Base-by-base conservation (phyloP, 2,797 vertebrate species). In the Micropoecilia bifurca region DNA sequence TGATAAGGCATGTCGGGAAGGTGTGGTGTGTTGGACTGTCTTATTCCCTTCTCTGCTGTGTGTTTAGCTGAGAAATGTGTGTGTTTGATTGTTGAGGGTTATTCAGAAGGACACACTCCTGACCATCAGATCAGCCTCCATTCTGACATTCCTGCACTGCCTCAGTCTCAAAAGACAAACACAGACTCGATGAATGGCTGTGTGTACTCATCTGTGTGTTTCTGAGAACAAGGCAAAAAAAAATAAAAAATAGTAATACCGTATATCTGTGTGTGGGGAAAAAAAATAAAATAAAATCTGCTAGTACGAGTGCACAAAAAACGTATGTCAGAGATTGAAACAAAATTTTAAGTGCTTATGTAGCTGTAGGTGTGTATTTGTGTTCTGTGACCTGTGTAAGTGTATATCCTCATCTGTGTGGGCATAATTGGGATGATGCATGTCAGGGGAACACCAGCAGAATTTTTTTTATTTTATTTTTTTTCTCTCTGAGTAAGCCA, bases 131-230 rank as follows among this genome's bases (percentile, higher is more conserved):
- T 95, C 93, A 92, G 88, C 86, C 91, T 90, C 83, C 85, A 87
- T 92, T 92, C 91, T 93, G 88, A 94, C 94, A 95, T 94, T 93
- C 92, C 93, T 92, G 87, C 89, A 93, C 89, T 91, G 91, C 88
- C 85, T 87, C 86, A 79, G 82, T 89, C 87, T 86, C 82, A 81
- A 87, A 92, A 92, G 88, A 90, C 84, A 87, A 89, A 82, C 79
- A 77, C 74, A 55, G 86, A 81, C 90, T 93, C 84, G 83, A 78
- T 77, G 47, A 83, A 81, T 76, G 77, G 33, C 41, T 73, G 41
- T 76, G 59, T 43, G 12, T 75, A 69, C 12, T 30, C 25, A 63
- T 25, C 36, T 59, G 72, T 72, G 53, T 73, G 57, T 74, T 69
- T 85, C 3, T 46, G 30, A 45, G 36, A 47, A 71, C 68, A 75